phyloP scores from a whole-genome alignment of 2,888 invertebrate species.

The Drosophila putrida region DNA sequence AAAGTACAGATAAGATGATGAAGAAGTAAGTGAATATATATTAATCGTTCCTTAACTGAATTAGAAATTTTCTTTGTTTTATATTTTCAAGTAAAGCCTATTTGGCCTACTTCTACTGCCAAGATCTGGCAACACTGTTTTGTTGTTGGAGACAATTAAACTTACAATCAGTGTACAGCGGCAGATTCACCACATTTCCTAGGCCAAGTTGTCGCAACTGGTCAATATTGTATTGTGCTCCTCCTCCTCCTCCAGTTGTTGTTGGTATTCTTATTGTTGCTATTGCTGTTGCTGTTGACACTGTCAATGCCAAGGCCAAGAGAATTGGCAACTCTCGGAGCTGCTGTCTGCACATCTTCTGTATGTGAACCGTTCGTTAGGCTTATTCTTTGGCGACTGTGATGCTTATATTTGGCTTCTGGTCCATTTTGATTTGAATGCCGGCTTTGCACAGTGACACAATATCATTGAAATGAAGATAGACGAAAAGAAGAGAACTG shows the following conservation, averaged over 20 bases:
- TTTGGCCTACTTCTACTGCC: no score
- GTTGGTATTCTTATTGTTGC: background rate
- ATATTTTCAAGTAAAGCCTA: background rate
- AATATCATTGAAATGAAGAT: background rate
- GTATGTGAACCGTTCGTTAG: constrained; percentile 46
- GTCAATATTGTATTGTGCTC: constrained; percentile 27
- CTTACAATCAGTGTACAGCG: constrained; percentile 79
- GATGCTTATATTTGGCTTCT: constrained; percentile 30
- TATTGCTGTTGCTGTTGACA: background rate
- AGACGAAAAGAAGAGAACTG: background rate
- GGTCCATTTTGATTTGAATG: constrained; percentile 36
- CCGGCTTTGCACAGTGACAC: constrained; percentile 53
- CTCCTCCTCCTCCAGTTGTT: no score
- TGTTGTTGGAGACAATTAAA: background rate
- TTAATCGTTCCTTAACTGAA: no score
- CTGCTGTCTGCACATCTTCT: constrained; percentile 35
- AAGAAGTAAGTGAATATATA: no score
- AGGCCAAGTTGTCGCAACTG: constrained; percentile 65
- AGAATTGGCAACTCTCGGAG: constrained; percentile 5
- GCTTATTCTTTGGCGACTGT: constrained; percentile 44
- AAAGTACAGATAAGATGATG: no score
- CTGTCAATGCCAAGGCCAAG: constrained; percentile 14
- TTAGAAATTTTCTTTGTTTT: background rate
- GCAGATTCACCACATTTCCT: constrained; percentile 69
- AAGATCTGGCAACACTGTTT: no score